Base-by-base conservation (phyloP, 2,797 vertebrate species). In the Zenarchopterus dispar region DNA sequence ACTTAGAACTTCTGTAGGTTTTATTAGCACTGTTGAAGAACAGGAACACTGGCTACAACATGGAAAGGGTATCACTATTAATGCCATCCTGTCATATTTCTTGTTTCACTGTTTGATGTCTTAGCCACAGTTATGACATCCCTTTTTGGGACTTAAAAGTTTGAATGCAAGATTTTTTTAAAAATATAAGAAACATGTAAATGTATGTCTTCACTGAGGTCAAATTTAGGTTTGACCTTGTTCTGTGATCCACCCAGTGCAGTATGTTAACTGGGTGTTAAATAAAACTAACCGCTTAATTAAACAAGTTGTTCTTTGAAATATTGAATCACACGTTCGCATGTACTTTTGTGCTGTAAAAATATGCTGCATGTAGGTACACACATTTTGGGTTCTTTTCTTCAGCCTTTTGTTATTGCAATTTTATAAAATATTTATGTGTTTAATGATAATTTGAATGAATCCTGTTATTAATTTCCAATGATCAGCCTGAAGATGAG, bases 241-340 rank as follows among this genome's bases (percentile, higher is more conserved):
- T 79, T 88, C 78, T 86, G 86, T 89, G 84, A 81, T 64, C 67
- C 72, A 77, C 77, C 80, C 85, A 76, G 77, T 84, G 74, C 75
- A 84, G 73, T 88, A 83, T 91, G 82, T 88, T 80, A 76, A 80
- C 81, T 89, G 88, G 84, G 84, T 84, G 71, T 80, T 72, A 64
- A 73, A 81, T 85, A 56, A 82, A 84, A 85, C 70, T 88, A 89
- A 89, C 79, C 61, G 70, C 78, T 89, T 78, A 89, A 89, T 90
- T 91, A 88, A 91, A 89, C 65, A 77, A 84, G 72, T 81, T 84
- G 77, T 82, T 77, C 86, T 85, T 85, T 62, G 69, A 75, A 78
- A 62, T 75, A 69, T 59, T 74, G 63, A 56, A 84, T 73, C 73
- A 62, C 72, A 73, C 66, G 46, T 75, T 88, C 80, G 73, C 54